Base-by-base conservation (phyloP, 1,140 invertebrate genomes). In the Bombus terrestris region DNA sequence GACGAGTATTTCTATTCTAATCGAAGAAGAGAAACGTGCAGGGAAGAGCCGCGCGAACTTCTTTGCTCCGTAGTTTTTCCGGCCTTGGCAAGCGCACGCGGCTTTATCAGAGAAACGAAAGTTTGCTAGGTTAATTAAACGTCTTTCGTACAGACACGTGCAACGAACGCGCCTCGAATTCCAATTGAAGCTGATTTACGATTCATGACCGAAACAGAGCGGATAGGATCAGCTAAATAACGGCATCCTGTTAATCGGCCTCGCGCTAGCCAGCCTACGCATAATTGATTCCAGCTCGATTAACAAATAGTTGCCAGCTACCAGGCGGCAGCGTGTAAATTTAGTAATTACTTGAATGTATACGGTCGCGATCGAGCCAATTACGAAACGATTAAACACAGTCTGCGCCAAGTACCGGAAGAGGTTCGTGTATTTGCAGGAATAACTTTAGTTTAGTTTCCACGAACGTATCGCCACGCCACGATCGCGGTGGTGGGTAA, bases 361-460 rank as follows among this genome's bases (percentile, higher is more conserved):
- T 5, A 32, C 8, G 3, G 18, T 35, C 22, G 39, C 39, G 25
- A 66, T 47, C 15, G 39, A 18, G 28, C 39, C 62, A 78, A 78
- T 66, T 78, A 66, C n/a, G 12, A 66, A 66, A 35, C 59, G 39
- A 66, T 66, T 66, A 78, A n/a, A 39, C 53, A 4, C 47, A 35
- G 12, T 28, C 6, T 12, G 59, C 28, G 3, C 57, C 6, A 12
- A 64, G 37, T 28, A 41, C 64, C 15, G 2, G 28, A 18, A 41
- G 28, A 37, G 57, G 37, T 77, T n/a, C n/a, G 15, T 35, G 76
- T n/a, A 25, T 35, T 78, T 12, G 1, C 0, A 78, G 28, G 59
- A 78, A 43, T 78, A 43, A 32, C 37, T 32, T 64, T 66, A 78
- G 39, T 78, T 78, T 64, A 76, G 39, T 76, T 74, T 10, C 1